These are phyloP conservation scores for Sebastes glaucus DNA, from an alignment of 2,797 vertebrate genomes.

Conservation along the genomic window DNA sequence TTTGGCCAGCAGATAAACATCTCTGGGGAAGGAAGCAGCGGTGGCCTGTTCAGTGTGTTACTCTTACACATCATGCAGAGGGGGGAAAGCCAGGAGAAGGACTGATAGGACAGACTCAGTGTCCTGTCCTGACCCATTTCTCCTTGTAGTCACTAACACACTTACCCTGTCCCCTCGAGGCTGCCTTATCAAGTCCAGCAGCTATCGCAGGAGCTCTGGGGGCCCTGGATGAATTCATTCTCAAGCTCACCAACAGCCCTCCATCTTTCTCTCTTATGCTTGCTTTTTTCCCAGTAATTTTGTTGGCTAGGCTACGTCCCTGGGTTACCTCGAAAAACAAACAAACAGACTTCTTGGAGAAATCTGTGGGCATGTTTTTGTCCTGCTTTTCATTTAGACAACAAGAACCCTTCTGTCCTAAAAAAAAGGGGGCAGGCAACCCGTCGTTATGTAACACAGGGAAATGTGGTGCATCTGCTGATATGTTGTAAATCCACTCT, in stretches of 20 bases:
- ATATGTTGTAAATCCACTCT: conserved; percentile 72
- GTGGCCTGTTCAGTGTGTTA: neutral
- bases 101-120: neutral
- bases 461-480: conserved; percentile 80
- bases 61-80: neutral
- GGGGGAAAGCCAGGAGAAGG: neutral
- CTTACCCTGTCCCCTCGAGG: conserved; percentile 13
- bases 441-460: conserved; percentile 73
- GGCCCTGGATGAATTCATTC: conserved; percentile 3
- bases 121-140: conserved; percentile 29
- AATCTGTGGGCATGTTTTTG: conserved; percentile 70
- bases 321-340: conserved; percentile 71
- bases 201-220: neutral
- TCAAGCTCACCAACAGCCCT: conserved; percentile 5
- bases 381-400: conserved; percentile 72
- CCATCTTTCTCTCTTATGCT: conserved; percentile 17
- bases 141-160: conserved; percentile 36
- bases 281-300: conserved; percentile 30
- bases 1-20: conserved; percentile 8
- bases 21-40: neutral
- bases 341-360: conserved; percentile 62
- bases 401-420: conserved; percentile 79
- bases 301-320: conserved; percentile 53
- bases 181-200: conserved; percentile 5
- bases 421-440: conserved; percentile 66